Conservation (phyloP, 2,888 invertebrate species). For the Eretmocerus hayati region DNA sequence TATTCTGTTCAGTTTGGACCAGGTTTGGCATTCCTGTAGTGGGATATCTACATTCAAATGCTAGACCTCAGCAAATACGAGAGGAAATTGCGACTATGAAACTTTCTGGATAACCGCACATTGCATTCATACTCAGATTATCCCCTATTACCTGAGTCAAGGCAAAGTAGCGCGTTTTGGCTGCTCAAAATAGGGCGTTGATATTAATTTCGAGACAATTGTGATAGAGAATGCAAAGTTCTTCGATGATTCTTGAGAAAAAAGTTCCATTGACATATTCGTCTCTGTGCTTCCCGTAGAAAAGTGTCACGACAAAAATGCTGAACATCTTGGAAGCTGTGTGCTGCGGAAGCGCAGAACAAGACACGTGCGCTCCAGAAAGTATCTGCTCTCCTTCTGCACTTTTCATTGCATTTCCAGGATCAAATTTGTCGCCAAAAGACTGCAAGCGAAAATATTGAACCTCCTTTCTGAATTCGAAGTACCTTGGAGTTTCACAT, state of each 20-base stretch:
- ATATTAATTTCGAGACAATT: background rate
- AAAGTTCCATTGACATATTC: background rate
- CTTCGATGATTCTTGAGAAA: background rate
- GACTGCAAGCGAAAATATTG: too few relatives aligned
- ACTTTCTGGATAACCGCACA: background rate
- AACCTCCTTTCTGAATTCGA: background rate
- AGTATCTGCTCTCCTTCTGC: constrained; percentile 4
- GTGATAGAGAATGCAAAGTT: background rate
- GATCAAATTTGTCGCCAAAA: background rate
- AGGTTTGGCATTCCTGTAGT: background rate
- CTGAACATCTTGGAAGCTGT: background rate
- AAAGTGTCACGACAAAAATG: constrained; percentile 1
- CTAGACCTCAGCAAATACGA: background rate
- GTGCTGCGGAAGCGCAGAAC: background rate
- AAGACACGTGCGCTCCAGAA: background rate
- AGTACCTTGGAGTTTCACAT: background rate
- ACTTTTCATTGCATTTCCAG: background rate
- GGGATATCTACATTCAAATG: background rate
- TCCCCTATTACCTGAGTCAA: background rate
- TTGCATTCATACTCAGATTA: background rate
- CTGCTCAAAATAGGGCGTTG: background rate
- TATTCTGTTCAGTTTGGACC: background rate
- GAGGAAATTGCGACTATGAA: background rate
- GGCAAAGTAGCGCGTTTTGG: background rate
- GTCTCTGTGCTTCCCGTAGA: background rate